Percentiles rank a stretch among this genome's conserved stretches.
These are phyloP conservation scores for Mola mola DNA, from an alignment of 2,113 vertebrate genomes.

Conservation along the genomic window DNA sequence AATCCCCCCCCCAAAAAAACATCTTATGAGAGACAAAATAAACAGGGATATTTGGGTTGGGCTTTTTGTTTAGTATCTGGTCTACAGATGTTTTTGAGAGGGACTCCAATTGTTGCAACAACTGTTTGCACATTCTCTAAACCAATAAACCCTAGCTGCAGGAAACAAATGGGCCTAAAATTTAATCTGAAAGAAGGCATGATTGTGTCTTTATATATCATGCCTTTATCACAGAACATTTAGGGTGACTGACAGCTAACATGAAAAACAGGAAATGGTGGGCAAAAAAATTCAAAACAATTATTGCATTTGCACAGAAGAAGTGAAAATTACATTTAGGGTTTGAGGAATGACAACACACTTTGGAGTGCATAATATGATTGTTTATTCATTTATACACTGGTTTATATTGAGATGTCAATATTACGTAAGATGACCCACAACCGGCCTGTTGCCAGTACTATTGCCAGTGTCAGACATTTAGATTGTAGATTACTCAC, in stretches of 20 bases:
- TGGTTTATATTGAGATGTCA: too few relatives aligned
- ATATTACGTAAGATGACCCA: background rate
- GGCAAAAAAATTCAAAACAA: background rate
- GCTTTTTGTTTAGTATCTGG: too few relatives aligned
- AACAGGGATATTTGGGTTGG: background rate
- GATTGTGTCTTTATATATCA: background rate
- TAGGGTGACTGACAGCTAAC: background rate
- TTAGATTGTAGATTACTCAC: background rate
- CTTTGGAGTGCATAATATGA: too few relatives aligned
- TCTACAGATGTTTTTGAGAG: constrained; percentile 8
- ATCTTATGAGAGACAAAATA: background rate
- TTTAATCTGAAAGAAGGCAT: background rate
- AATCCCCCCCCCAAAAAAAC: too few relatives aligned
- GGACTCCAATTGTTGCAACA: too few relatives aligned
- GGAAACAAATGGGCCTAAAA: constrained; percentile 1
- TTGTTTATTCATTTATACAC: too few relatives aligned
- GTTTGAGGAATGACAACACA: background rate
- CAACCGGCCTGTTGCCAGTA: background rate
- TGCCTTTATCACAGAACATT: background rate
- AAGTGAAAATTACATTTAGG: background rate
- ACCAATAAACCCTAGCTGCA: constrained; percentile 3
- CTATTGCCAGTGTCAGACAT: background rate
- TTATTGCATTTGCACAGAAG: background rate
- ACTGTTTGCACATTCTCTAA: constrained; percentile 9
- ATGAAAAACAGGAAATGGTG: background rate